phyloP scores from a whole-genome alignment of 2,888 invertebrate genomes.

The Trilocha varians region DNA sequence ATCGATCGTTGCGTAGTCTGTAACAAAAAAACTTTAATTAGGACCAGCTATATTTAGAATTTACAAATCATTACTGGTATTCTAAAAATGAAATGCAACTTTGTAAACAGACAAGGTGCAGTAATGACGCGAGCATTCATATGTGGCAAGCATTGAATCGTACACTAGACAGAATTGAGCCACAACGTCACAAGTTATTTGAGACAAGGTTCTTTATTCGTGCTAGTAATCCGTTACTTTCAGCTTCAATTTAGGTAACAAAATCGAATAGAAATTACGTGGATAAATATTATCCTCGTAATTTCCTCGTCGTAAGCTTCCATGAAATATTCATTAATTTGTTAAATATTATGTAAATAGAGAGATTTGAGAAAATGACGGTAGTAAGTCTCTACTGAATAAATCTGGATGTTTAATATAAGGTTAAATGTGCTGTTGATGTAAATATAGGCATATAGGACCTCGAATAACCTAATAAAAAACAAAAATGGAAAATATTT shows the following conservation, averaged over 20 bases:
- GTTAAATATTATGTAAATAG: conserved; percentile 49
- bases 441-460: not conserved
- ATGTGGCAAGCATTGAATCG: conserved; percentile 1
- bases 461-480: not conserved
- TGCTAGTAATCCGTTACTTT: not conserved
- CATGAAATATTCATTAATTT: conserved; percentile 44
- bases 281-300: not conserved
- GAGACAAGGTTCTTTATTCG: not conserved
- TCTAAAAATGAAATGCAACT: conserved; percentile 8
- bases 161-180: conserved; percentile 5
- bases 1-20: conserved; percentile 26
- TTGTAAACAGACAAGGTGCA: conserved; percentile 10
- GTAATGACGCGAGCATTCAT: conserved; percentile 3
- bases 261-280: not conserved
- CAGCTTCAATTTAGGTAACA: not conserved
- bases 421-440: conserved; percentile 14
- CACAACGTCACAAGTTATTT: not conserved
- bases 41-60: not conserved
- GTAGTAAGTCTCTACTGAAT: conserved; percentile 18
- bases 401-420: conserved; percentile 27
- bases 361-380: conserved; percentile 34
- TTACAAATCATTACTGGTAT: not conserved
- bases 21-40: conserved; percentile 25
- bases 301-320: conserved; percentile 12
- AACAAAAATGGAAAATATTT: too few relatives aligned